A percentile compares a stretch with the other conserved stretches of the same genome.
phyloP scores from a whole-genome alignment of 2,888 invertebrate species.

The Oscheius sp. region DNA sequence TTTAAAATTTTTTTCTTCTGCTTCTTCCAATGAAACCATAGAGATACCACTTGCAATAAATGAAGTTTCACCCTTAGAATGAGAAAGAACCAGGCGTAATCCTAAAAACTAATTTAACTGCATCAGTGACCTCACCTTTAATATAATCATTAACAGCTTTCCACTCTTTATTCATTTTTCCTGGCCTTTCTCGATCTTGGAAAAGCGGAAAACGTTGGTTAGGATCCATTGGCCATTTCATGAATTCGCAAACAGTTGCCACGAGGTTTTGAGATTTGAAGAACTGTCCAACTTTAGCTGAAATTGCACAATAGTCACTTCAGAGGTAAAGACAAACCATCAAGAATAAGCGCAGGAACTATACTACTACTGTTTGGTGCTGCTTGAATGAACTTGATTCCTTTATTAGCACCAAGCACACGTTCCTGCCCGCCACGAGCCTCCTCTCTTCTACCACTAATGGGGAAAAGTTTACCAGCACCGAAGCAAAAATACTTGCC shows the following conservation, averaged over 20 bases:
- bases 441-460: not conserved
- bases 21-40: not conserved
- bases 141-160: conserved; percentile 9
- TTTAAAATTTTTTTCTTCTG: conserved; percentile 7
- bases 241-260: conserved; percentile 1
- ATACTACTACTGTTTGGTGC: not conserved
- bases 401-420: conserved; percentile 18
- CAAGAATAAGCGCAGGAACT: conserved; percentile 21
- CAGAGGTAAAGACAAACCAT: not conserved
- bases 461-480: conserved; percentile 27
- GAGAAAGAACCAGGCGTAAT: not conserved
- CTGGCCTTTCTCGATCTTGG: not conserved
- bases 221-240: not conserved
- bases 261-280: conserved; percentile 20
- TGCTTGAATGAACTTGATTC: conserved; percentile 28
- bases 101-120: not conserved
- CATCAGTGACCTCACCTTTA: not conserved
- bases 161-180: conserved; percentile 20
- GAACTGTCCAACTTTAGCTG: conserved; percentile 29
- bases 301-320: not conserved
- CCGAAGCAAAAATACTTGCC: conserved; percentile 14
- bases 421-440: conserved; percentile 18
- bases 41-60: conserved; percentile 25
- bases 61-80: not conserved
- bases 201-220: not conserved